Evolutionary conservation across 2,797 vertebrate species (phyloP), one percentile per base, ranked within the genome.

Genomic region (Sparus aurata): DNA sequence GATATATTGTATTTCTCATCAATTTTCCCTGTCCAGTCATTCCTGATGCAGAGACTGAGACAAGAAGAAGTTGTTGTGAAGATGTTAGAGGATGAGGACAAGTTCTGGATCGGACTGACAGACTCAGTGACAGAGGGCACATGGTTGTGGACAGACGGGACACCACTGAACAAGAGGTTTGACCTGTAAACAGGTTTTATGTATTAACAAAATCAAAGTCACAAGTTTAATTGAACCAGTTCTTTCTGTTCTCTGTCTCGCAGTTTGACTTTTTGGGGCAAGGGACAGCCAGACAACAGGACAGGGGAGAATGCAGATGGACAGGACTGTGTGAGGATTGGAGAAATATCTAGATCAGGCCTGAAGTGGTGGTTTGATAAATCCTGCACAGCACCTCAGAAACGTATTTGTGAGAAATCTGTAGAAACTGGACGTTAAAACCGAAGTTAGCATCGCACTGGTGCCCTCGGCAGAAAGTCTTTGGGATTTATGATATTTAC

Each of bases 121-220:
- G 91, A 94, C 80, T 50, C 23, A 1, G 0, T n/a, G 12, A 0
- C 0, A 2, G 93, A 93, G 58, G n/a, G 0, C 0, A 15, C 0
- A 0, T 94, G 91, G 91, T 1, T 77, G 13, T 94, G 89, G 92
- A 45, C 23, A 12, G 92, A 94, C 23, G 57, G 64, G 3, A 85
- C 88, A 34, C 0, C 0, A 1, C 85, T 92, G 23, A 0, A 58
- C 0, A 0, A 0, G 2, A 63, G 82, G 91, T 92, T 23, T 20
- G 62, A 71, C 0, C 18, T 25, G 5, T 38, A 0, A 55, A 73
- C 58, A 46, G 0, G 6, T 43, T 53, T 41, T n/a, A 2, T n/a
- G 9, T 7, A 4, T 61, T 45, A 58, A 1, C 0, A 43, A 20
- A 17, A 52, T 47, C 1, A 74, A 30, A 59, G 12, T 47, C 25